These are phyloP conservation scores for Drosophila melanica DNA, from an alignment of 1,140 invertebrate species.

Conservation along the genomic window DNA sequence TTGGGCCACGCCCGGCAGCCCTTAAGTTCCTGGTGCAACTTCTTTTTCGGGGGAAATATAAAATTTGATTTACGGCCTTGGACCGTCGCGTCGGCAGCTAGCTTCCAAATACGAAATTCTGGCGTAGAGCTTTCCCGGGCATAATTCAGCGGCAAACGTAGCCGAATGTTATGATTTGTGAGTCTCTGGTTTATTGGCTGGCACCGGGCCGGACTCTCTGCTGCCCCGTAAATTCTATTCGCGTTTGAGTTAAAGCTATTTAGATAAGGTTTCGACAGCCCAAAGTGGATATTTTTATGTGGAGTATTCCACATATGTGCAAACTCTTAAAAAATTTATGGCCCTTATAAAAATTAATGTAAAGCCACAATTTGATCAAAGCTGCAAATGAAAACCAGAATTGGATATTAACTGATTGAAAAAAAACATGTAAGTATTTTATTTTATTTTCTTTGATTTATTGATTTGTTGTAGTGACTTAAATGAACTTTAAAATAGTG, in stretches of 20 bases:
- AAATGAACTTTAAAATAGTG: constrained; percentile 79
- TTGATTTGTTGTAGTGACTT: constrained; percentile 80
- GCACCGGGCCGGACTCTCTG: constrained; percentile 1
- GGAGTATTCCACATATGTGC: not conserved
- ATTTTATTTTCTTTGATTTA: constrained; percentile 72
- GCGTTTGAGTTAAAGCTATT: constrained; percentile 51
- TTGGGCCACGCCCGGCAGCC: constrained; percentile 41
- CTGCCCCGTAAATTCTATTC: constrained; percentile 19
- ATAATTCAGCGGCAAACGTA: constrained; percentile 79
- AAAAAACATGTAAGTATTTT: constrained; percentile 45
- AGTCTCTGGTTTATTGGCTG: constrained; percentile 67
- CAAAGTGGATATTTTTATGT: constrained; percentile 4
- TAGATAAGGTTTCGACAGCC: constrained; percentile 38
- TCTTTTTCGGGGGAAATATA: constrained; percentile 80
- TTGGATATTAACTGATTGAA: not conserved
- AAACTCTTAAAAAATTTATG: not conserved
- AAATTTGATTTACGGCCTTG: constrained; percentile 82
- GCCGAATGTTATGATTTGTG: constrained; percentile 79
- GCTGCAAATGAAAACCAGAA: too few relatives aligned
- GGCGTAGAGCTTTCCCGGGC: constrained; percentile 30
- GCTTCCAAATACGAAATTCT: constrained; percentile 4
- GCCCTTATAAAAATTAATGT: too few relatives aligned
- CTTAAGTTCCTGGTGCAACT: constrained; percentile 48
- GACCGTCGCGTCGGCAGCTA: constrained; percentile 35
- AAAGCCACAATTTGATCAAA: too few relatives aligned